Base-by-base conservation (phyloP, 2,888 invertebrate genomes). In the Lithophane socia region DNA sequence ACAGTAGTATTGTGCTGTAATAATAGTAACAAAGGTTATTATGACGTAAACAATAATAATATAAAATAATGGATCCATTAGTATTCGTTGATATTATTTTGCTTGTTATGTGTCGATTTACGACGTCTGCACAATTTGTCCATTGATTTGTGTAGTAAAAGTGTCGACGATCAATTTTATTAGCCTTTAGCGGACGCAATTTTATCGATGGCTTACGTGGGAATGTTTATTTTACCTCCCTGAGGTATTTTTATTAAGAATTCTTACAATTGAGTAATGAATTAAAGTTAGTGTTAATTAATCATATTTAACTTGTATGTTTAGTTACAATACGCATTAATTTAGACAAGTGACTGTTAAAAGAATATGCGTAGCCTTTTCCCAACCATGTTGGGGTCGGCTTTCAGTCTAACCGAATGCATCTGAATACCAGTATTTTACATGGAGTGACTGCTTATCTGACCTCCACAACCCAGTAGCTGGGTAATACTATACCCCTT, bases 141-240 rank as follows among this genome's bases (percentile, higher is more conserved):
- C 84, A 88, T 87, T 88, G 88, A 88, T 88, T 88, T 87, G 83
- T 79, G 83, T 79, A 81, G 85, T 88, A 88, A 88, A 88, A 84
- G 66, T 61, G 77, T 70, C 77, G 76, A 66, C 87, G 75, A 82
- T 86, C 84, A 85, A 85, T 84, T 88, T 88, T 88, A 88, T 88
- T 84, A 81, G 86, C 88, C 87, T 85, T 88, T 87, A 88, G 80
- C 60, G 80, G 58, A 83, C 82, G 86, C 83, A 83, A 86, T 88
- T 82, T 88, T 80, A 82, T 86, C 72, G 72, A 74, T 29, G 72
- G 61, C 60, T 71, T 61, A 60, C 42, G n/a, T 49, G 67, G 69
- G 68, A 69, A 71, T 37, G 79, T 84, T 76, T 85, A 72, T 78
- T 84, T 73, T 70, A 64, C 72, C 75, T 73, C 52, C 72, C 56